Percentiles rank a stretch among this genome's conserved stretches.
Evolutionary conservation across 2,797 vertebrate species (phyloP).

Genomic region (Cheirogaleus major): DNA sequence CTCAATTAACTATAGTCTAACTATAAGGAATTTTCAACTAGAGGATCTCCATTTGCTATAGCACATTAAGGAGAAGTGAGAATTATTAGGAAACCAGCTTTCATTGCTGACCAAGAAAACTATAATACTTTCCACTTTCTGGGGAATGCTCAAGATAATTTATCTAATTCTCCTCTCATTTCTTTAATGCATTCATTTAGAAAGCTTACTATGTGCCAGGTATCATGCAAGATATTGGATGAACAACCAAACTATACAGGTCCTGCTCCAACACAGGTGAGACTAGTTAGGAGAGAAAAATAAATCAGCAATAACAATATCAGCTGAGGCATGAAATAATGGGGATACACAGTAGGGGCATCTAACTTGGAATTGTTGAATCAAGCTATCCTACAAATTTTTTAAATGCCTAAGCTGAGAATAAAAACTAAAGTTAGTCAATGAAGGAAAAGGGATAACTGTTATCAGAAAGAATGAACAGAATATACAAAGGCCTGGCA

Average conservation of each 20-base stretch:
- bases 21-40: background rate
- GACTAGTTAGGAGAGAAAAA: background rate
- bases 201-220: background rate
- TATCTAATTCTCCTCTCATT: background rate
- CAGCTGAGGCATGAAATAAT: background rate
- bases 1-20: background rate
- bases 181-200: background rate
- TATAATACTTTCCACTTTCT: background rate
- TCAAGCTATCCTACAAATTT: background rate
- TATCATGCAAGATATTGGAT: background rate
- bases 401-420: background rate
- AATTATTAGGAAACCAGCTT: background rate
- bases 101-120: background rate
- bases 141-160: background rate
- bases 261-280: background rate
- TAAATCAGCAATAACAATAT: background rate
- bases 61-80: background rate
- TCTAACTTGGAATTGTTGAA: background rate
- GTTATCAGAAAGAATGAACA: background rate
- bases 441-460: background rate
- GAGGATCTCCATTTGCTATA: background rate
- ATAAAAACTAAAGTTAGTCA: background rate
- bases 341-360: background rate
- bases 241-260: background rate
- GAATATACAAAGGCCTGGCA: background rate